phyloP scores from a whole-genome alignment of 1,140 invertebrate species.

The Chymomyza costata region DNA sequence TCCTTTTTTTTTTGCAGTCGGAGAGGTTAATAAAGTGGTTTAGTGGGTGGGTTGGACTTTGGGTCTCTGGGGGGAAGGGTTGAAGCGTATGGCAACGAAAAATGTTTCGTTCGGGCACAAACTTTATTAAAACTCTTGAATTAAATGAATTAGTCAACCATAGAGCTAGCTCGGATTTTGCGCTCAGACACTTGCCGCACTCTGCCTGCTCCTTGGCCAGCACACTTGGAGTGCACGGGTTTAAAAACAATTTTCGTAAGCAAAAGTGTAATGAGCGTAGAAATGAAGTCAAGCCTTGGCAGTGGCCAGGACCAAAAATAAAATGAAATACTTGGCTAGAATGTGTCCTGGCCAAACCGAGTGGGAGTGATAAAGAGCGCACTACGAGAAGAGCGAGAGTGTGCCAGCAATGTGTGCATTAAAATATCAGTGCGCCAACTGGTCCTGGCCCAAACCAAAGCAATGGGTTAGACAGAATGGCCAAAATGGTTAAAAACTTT shows the following conservation, averaged over 20 bases:
- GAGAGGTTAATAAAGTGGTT: conserved; percentile 68
- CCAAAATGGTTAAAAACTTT: conserved; percentile 58
- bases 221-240: conserved; percentile 49
- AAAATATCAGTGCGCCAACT: conserved; percentile 66
- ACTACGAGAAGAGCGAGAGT: conserved; percentile 25
- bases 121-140: conserved; percentile 73
- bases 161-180: conserved; percentile 49
- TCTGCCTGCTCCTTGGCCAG: not conserved
- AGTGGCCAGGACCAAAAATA: conserved; percentile 42
- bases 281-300: conserved; percentile 41
- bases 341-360: conserved; percentile 30
- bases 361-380: conserved; percentile 15
- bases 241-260: conserved; percentile 72
- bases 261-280: conserved; percentile 72
- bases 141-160: conserved; percentile 73
- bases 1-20: too few relatives aligned
- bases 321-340: conserved; percentile 64
- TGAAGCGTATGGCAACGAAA: conserved; percentile 19
- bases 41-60: conserved; percentile 22
- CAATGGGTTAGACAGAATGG: conserved; percentile 66
- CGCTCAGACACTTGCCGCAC: too few relatives aligned
- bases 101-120: conserved; percentile 62
- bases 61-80: conserved; percentile 7
- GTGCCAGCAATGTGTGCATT: conserved; percentile 66
- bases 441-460: too few relatives aligned